A percentile compares a stretch with the other conserved stretches of the same genome.
These are phyloP conservation scores for Porites evermanni DNA, from an alignment of 92 coral and sea anemone species.

Conservation along the genomic window DNA sequence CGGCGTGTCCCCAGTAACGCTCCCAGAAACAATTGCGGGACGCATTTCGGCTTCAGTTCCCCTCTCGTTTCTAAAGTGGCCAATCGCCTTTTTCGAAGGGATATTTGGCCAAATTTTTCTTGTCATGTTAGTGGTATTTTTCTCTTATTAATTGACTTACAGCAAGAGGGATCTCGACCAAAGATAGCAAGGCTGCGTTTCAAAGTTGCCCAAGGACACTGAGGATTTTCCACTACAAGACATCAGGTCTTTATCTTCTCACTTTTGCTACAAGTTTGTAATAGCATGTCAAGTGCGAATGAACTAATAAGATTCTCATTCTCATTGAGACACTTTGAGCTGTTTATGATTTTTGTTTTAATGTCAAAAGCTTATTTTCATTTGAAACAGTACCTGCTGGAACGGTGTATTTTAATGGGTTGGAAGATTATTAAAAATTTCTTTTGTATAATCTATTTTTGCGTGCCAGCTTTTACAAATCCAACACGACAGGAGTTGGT, in stretches of 20 bases:
- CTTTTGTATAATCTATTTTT: background rate
- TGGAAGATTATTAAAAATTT: background rate
- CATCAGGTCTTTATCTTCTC: background rate
- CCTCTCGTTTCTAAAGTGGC: too few species aligned
- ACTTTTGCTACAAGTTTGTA: background rate
- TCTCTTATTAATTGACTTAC: background rate
- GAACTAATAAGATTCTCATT: background rate
- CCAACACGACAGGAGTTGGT: too few species aligned
- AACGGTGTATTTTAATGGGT: background rate
- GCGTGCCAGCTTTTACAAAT: too few species aligned
- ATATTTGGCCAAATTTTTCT: background rate
- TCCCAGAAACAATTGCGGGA: too few species aligned
- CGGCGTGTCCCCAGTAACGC: too few species aligned
- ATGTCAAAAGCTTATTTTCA: too few species aligned
- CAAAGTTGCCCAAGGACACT: background rate
- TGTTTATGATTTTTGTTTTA: background rate
- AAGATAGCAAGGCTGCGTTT: constrained; percentile 9
- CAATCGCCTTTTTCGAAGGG: too few species aligned
- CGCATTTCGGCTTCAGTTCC: too few species aligned
- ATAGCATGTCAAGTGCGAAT: background rate
- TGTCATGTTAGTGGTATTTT: background rate
- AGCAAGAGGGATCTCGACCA: constrained; percentile 15
- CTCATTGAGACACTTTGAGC: too few species aligned
- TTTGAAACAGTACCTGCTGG: too few species aligned
- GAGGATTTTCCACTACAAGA: background rate